Percentiles rank a stretch among this genome's conserved stretches.
Evolutionary conservation across 2,797 vertebrate genomes (phyloP).

Genomic region (Vultur gryphus): DNA sequence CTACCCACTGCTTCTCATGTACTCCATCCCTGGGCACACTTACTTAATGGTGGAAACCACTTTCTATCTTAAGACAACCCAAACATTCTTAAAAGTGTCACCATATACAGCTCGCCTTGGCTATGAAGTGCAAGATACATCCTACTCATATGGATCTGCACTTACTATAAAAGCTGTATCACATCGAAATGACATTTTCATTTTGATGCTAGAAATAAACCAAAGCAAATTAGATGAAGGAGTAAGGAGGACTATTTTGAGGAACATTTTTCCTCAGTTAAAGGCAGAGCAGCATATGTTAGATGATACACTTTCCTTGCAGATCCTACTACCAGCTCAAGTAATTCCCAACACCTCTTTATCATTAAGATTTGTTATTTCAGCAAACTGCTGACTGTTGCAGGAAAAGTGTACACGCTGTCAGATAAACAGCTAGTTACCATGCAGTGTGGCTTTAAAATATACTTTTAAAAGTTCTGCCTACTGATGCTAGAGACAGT

Average conservation of each 20-base stretch:
- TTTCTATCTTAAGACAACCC: slow-evolving; percentile 30
- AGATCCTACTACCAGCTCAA: slow-evolving; percentile 24
- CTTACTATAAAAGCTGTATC: slow-evolving; percentile 36
- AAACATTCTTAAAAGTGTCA: slow-evolving; percentile 25
- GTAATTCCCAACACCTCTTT: slow-evolving; percentile 36
- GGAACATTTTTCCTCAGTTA: background rate
- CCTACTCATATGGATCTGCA: slow-evolving; percentile 33
- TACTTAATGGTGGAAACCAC: slow-evolving; percentile 5
- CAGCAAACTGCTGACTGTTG: slow-evolving; percentile 33
- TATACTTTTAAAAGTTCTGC: background rate
- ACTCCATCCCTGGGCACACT: background rate
- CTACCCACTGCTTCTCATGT: background rate
- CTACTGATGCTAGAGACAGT: background rate
- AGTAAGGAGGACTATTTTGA: slow-evolving; percentile 50
- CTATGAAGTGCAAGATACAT: background rate
- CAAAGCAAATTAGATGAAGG: slow-evolving; percentile 40
- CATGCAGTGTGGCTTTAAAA: background rate
- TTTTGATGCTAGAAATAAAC: slow-evolving; percentile 62
- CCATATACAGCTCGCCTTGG: slow-evolving; percentile 20
- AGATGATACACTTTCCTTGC: background rate
- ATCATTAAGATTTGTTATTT: slow-evolving; percentile 45
- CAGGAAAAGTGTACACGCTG: background rate
- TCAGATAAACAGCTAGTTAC: background rate
- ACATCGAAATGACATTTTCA: slow-evolving; percentile 21
- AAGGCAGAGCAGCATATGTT: slow-evolving; percentile 58